Percentiles rank a stretch among this genome's conserved stretches.
phyloP scores from a whole-genome alignment of 2,888 invertebrate species.

The Phymatocera aterrima region DNA sequence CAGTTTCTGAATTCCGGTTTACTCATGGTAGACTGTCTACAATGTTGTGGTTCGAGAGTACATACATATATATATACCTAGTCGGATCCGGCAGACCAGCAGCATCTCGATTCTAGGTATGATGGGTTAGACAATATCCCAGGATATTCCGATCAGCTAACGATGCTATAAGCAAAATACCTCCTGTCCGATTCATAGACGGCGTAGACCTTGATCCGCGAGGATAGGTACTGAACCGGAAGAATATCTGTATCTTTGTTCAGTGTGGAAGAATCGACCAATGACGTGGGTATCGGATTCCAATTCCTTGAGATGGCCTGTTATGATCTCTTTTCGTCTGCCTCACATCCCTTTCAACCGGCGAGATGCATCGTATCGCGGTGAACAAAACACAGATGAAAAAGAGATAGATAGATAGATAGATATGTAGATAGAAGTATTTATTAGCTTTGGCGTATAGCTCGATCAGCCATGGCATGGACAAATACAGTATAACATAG shows the following conservation, averaged over 20 bases:
- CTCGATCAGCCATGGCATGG: no score
- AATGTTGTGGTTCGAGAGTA: neutral
- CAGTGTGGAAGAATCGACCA: neutral
- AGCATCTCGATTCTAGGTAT: neutral
- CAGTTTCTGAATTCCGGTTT: slow-evolving; percentile 26
- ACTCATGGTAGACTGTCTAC: slow-evolving; percentile 1
- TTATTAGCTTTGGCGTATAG: no score
- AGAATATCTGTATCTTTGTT: slow-evolving; percentile 16
- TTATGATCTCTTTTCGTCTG: neutral
- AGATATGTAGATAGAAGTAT: neutral
- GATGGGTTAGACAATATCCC: neutral
- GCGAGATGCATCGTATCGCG: slow-evolving; percentile 31
- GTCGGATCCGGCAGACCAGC: neutral
- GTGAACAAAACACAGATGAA: slow-evolving; percentile 19
- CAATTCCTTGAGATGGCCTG: slow-evolving; percentile 37
- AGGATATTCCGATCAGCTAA: slow-evolving; percentile 22
- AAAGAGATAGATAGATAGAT: neutral
- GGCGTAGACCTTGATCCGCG: neutral
- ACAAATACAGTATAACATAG: no score
- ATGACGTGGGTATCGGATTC: slow-evolving; percentile 41
- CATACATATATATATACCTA: neutral
- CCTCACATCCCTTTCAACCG: slow-evolving; percentile 20
- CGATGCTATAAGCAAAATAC: neutral
- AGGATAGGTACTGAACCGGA: neutral
- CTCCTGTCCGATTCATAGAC: slow-evolving; percentile 9